phyloP scores from a whole-genome alignment of 1,140 invertebrate genomes.

The Telenomus remus region DNA sequence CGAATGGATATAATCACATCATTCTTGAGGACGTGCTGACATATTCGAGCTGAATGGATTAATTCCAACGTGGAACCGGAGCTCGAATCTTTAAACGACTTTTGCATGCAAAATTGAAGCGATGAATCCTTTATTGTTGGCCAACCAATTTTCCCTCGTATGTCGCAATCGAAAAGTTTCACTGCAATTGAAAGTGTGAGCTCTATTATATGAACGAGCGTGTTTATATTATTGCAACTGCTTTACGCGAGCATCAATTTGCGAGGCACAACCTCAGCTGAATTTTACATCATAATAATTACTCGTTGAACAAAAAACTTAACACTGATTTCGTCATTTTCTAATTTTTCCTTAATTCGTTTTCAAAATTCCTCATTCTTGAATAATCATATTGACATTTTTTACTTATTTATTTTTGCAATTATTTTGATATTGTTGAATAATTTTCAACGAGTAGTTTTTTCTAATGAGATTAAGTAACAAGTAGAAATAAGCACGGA shows the following conservation, averaged over 20 bases:
- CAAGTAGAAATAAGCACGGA: too few species aligned
- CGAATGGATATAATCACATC: too few species aligned
- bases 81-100: constrained; percentile 1
- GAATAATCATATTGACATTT: too few species aligned
- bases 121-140: constrained; percentile 55
- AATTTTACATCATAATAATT: not conserved
- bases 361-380: too few species aligned
- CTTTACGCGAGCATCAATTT: not conserved
- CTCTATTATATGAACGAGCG: constrained; percentile 43
- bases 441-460: too few species aligned
- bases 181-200: constrained; percentile 65
- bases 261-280: not conserved
- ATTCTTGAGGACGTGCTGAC: too few species aligned
- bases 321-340: too few species aligned
- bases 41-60: constrained; percentile 16
- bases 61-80: constrained; percentile 8
- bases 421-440: too few species aligned
- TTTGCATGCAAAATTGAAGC: constrained; percentile 38
- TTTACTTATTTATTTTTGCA: too few species aligned
- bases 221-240: constrained; percentile 30
- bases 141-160: constrained; percentile 59
- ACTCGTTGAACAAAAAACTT: not conserved
- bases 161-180: constrained; percentile 68
- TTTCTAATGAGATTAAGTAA: too few species aligned
- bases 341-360: too few species aligned